These are phyloP conservation scores for Eudasyphora cyanicolor DNA, from an alignment of 2,888 invertebrate species.

Conservation along the genomic window DNA sequence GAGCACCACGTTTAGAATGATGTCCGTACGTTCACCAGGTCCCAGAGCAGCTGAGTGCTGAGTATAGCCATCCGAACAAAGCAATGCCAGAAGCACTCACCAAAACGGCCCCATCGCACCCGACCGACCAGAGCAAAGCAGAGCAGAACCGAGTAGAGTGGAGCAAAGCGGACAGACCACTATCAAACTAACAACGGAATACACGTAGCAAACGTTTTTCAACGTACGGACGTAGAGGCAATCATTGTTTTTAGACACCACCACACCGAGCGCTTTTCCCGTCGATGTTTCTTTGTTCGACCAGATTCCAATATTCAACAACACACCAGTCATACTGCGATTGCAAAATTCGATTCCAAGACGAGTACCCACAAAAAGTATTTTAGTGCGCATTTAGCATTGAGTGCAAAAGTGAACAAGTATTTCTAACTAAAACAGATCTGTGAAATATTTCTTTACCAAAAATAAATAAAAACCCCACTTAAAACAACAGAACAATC, in stretches of 20 bases:
- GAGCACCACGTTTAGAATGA: conserved; percentile 24
- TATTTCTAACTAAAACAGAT: conserved; percentile 34
- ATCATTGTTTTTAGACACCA: conserved; percentile 23
- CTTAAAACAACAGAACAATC: conserved; percentile 31
- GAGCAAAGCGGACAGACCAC: conserved; percentile 53
- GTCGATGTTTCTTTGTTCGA: conserved; percentile 33
- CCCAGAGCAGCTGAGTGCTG: conserved; percentile 25
- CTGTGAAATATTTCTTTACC: conserved; percentile 41
- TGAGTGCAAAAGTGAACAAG: conserved; percentile 30
- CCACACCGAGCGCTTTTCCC: conserved; percentile 39
- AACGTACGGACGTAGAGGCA: conserved; percentile 60
- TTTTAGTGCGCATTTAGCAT: conserved; percentile 62
- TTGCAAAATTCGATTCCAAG: neutral
- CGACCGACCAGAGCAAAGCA: conserved; percentile 47
- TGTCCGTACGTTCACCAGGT: neutral
- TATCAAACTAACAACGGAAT: conserved; percentile 63
- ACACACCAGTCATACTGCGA: neutral
- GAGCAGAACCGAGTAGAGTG: conserved; percentile 52
- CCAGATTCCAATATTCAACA: conserved; percentile 4
- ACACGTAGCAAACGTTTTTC: conserved; percentile 62
- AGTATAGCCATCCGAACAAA: conserved; percentile 12
- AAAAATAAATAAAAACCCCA: conserved; percentile 51
- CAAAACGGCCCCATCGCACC: conserved; percentile 22
- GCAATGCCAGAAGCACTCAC: neutral
- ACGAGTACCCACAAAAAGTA: conserved; percentile 3